phyloP scores from a whole-genome alignment of 1,140 invertebrate genomes.

The Achatina immaculata region DNA sequence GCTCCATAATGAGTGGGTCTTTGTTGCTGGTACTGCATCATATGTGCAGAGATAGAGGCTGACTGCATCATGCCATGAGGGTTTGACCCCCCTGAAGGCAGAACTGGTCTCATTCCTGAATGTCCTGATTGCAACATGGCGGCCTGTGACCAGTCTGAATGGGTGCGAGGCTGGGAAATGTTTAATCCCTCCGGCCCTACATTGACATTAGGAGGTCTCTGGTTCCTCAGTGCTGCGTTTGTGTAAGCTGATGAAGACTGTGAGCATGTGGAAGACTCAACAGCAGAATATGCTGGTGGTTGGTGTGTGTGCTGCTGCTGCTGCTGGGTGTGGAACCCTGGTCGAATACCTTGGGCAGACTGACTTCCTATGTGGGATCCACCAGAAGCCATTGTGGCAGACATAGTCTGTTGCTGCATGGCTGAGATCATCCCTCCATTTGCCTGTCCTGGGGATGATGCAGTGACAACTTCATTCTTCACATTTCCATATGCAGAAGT shows the following conservation, averaged over 20 bases:
- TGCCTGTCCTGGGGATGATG: constrained; percentile 29
- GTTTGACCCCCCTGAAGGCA: constrained; percentile 32
- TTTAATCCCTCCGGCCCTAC: constrained; percentile 72
- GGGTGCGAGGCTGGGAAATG: constrained; percentile 66
- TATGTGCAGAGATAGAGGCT: constrained; percentile 40
- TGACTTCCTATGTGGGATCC: constrained; percentile 29
- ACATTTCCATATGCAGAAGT: constrained; percentile 59
- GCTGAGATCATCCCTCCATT: constrained; percentile 55
- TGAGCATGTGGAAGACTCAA: constrained; percentile 23
- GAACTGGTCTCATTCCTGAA: constrained; percentile 52
- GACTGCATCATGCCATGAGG: constrained; percentile 46
- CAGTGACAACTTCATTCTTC: constrained; percentile 54
- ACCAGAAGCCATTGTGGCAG: constrained; percentile 10
- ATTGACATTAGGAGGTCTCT: constrained; percentile 72
- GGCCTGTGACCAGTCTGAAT: constrained; percentile 39
- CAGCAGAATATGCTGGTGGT: constrained; percentile 35
- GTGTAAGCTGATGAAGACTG: constrained; percentile 53
- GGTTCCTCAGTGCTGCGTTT: constrained; percentile 68
- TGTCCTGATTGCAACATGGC: constrained; percentile 21
- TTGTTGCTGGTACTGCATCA: constrained; percentile 52
- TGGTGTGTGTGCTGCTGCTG: constrained; percentile 35
- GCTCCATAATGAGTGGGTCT: constrained; percentile 30
- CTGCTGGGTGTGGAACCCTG: constrained; percentile 32
- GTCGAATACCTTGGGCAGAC: constrained; percentile 26
- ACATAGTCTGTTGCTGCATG: constrained; percentile 45